phyloP scores from a whole-genome alignment of 2,113 vertebrate species.

The Bucco capensis region DNA sequence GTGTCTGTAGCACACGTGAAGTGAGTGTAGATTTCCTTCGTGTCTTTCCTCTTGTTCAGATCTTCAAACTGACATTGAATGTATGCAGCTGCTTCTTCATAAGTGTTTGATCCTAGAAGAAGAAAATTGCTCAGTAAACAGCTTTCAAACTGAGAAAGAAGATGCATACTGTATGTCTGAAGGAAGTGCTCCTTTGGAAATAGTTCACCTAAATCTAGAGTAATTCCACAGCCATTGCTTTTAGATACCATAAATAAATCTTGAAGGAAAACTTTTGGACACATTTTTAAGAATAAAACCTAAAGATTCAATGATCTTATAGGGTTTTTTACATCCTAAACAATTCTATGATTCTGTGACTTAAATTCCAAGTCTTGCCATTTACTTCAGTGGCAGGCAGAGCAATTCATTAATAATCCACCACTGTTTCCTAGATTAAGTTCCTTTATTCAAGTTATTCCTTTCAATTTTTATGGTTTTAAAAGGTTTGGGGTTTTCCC shows the following conservation, averaged over 20 bases:
- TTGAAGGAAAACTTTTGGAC: neutral
- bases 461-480: neutral
- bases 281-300: neutral
- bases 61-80: slow-evolving; percentile 98
- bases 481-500: neutral
- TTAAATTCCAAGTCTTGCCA: neutral
- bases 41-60: slow-evolving; percentile 97
- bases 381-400: neutral
- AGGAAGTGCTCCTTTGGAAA: neutral
- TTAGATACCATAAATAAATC: neutral
- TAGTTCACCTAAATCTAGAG: neutral
- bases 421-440: neutral
- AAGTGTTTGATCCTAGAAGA: slow-evolving; percentile 90
- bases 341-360: neutral
- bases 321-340: neutral
- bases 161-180: neutral
- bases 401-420: neutral
- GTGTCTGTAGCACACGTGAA: slow-evolving; percentile 99
- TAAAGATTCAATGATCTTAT: neutral
- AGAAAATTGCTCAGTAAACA: neutral
- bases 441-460: neutral
- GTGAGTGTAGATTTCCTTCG: slow-evolving; percentile 98
- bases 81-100: slow-evolving; percentile 95
- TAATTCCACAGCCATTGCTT: neutral
- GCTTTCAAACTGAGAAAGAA: neutral